Conservation (phyloP, 2,888 invertebrate species). For the Acanthopleura granulata region DNA sequence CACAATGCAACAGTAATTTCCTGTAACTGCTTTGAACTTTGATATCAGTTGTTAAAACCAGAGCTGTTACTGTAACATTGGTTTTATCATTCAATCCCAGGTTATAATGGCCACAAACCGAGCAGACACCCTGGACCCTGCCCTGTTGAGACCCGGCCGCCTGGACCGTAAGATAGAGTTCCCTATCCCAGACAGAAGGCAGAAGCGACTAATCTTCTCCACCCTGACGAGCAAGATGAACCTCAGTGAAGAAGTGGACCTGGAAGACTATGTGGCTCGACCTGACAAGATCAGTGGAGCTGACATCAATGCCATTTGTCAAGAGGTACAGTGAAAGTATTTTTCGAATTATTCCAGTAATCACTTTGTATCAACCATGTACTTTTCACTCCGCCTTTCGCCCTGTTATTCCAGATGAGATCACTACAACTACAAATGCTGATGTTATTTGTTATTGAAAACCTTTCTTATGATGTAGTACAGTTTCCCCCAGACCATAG, state of each 20-base stretch:
- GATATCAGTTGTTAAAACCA: too few species aligned
- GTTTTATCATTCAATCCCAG: constrained; percentile 64
- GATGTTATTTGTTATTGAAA: too few species aligned
- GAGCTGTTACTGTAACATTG: not conserved
- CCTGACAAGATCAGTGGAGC: constrained; percentile 99
- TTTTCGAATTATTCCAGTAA: not conserved
- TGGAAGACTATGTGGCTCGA: constrained; percentile 98
- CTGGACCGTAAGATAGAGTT: constrained; percentile 99
- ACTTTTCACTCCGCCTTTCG: too few species aligned
- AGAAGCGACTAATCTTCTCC: constrained; percentile 96
- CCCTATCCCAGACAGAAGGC: constrained; percentile 90
- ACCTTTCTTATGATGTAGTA: too few species aligned
- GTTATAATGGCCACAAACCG: constrained; percentile 96
- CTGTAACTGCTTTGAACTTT: too few species aligned
- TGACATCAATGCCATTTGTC: constrained; percentile 99
- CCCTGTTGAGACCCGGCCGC: constrained; percentile 92
- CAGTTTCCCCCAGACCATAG: too few species aligned
- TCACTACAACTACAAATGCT: too few species aligned
- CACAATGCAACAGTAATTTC: too few species aligned
- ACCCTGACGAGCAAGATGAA: constrained; percentile 85
- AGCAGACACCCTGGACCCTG: constrained; percentile 99
- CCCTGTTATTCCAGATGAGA: too few species aligned
- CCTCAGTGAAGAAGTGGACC: constrained; percentile 94
- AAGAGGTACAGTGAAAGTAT: constrained; percentile 77
- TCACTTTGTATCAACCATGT: too few species aligned